Percentiles rank a stretch among this genome's conserved stretches.
Evolutionary conservation across 2,113 vertebrate species (phyloP).

Genomic region (Larimichthys crocea): DNA sequence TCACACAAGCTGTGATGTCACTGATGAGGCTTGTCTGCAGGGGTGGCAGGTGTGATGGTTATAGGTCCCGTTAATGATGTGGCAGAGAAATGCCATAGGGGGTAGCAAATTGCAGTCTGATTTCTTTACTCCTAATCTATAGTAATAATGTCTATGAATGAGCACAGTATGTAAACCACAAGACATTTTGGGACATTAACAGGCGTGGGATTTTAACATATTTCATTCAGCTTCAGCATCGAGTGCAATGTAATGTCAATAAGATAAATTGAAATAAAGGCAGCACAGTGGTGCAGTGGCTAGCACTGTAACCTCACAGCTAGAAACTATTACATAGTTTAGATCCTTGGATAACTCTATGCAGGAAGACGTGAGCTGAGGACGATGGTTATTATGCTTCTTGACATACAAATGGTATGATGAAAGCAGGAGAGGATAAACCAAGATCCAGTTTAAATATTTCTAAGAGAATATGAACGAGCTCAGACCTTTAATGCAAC

Average conservation of each 20-base stretch:
- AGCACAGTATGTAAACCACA: neutral
- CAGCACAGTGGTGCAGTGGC: too few species aligned
- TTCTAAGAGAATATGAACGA: conserved; percentile 21
- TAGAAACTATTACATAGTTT: too few species aligned
- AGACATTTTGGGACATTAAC: neutral
- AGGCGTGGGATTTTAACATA: neutral
- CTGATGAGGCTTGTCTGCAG: neutral
- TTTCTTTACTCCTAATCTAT: neutral
- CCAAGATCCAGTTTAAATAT: neutral
- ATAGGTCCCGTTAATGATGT: neutral
- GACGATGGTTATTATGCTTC: neutral
- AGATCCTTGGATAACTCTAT: neutral
- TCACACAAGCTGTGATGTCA: conserved; percentile 24
- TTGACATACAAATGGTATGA: conserved; percentile 11
- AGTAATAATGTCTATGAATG: neutral
- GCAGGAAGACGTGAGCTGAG: neutral
- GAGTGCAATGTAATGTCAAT: neutral
- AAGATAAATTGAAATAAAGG: too few species aligned
- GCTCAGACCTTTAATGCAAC: conserved; percentile 15
- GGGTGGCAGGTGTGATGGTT: neutral
- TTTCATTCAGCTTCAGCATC: neutral
- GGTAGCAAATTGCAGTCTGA: neutral
- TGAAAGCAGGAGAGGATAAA: conserved; percentile 26
- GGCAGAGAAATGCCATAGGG: neutral
- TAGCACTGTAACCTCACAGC: too few species aligned